phyloP scores from a whole-genome alignment of 2,797 vertebrate genomes.

The Phrynocephalus guinanensis region DNA sequence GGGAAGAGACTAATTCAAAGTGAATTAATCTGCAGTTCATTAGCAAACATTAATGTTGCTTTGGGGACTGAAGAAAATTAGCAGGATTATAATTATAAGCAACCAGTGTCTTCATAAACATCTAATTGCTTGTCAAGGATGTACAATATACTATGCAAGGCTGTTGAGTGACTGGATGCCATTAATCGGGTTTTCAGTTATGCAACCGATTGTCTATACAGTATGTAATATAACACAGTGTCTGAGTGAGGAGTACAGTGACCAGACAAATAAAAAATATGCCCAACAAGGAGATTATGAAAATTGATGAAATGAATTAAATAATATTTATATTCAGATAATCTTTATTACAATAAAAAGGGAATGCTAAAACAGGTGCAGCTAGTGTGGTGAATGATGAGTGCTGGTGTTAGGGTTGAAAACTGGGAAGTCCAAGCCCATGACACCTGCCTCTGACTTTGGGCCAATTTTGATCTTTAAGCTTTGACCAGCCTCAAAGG shows the following conservation, averaged over 20 bases:
- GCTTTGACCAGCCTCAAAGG: too few species aligned
- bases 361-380: too few species aligned
- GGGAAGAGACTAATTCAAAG: constrained; percentile 65
- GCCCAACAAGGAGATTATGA: constrained; percentile 5
- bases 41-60: constrained; percentile 64
- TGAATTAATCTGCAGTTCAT: constrained; percentile 67
- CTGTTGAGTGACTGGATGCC: constrained; percentile 27
- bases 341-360: constrained; percentile 21
- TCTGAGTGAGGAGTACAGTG: constrained; percentile 41
- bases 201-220: constrained; percentile 32
- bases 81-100: constrained; percentile 71
- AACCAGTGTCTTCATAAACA: constrained; percentile 75
- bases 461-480: too few species aligned
- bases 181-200: constrained; percentile 58
- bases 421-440: too few species aligned
- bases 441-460: too few species aligned
- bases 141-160: constrained; percentile 42
- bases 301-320: constrained; percentile 40
- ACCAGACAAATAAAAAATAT: constrained; percentile 48
- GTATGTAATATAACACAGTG: constrained; percentile 9
- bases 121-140: constrained; percentile 63
- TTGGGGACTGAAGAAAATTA: constrained; percentile 61
- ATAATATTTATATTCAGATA: neutral
- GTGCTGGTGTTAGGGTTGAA: too few species aligned
- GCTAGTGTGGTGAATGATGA: too few species aligned